These are phyloP conservation scores for Trinorchestia longiramus DNA, from an alignment of 1,140 invertebrate genomes.

Conservation along the genomic window DNA sequence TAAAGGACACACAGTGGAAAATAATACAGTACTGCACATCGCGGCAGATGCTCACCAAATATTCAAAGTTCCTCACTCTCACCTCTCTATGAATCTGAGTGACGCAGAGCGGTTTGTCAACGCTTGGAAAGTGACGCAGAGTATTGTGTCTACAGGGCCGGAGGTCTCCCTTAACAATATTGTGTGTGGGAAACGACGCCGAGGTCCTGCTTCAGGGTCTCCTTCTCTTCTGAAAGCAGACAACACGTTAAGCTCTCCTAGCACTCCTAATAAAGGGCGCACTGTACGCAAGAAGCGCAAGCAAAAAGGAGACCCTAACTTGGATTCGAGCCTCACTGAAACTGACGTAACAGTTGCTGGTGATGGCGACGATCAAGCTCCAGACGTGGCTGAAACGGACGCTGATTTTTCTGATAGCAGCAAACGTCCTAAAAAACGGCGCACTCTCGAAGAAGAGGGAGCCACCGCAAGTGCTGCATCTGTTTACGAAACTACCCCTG, in stretches of 20 bases:
- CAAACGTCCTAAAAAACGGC: background rate
- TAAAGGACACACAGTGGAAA: conserved; percentile 58
- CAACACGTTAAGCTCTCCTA: background rate
- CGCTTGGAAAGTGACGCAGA: conserved; percentile 59
- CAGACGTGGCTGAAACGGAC: background rate
- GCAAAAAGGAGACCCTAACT: conserved; percentile 61
- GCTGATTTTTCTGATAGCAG: background rate
- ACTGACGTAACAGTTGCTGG: background rate
- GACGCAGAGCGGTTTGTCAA: conserved; percentile 60
- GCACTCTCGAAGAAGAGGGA: background rate
- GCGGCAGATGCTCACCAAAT: conserved; percentile 59
- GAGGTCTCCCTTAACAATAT: conserved; percentile 66
- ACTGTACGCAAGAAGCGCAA: conserved; percentile 37
- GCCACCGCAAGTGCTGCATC: background rate
- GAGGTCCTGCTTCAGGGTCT: conserved; percentile 50
- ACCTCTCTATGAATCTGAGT: conserved; percentile 57
- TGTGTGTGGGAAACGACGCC: conserved; percentile 59
- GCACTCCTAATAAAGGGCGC: background rate
- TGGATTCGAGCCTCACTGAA: conserved; percentile 57
- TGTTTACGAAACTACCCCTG: background rate
- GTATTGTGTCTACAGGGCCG: conserved; percentile 62
- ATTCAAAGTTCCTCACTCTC: conserved; percentile 62
- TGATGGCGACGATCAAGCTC: background rate
- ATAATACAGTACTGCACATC: conserved; percentile 61
- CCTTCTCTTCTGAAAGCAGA: conserved; percentile 51